phyloP scores from a whole-genome alignment of 2,797 vertebrate genomes.

The Chloroceryle inda region DNA sequence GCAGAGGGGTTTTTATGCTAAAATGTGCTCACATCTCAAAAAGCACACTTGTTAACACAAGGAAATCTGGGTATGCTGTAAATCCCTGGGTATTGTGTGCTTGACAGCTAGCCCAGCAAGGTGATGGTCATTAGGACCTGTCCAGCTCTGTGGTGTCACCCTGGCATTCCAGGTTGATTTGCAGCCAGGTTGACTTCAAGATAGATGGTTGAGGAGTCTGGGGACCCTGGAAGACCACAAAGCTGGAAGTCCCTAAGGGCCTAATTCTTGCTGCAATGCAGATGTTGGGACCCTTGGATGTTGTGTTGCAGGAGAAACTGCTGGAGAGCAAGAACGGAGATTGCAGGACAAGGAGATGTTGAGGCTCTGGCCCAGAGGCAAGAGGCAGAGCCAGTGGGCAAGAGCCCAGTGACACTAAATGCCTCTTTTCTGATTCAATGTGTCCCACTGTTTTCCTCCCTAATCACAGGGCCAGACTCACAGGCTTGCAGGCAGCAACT shows the following conservation, averaged over 20 bases:
- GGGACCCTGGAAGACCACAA: background rate
- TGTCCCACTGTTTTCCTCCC: background rate
- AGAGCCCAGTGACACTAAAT: background rate
- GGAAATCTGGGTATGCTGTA: background rate
- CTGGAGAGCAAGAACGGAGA: background rate
- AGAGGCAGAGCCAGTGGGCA: background rate
- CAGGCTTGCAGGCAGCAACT: background rate
- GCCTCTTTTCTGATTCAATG: background rate
- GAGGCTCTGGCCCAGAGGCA: background rate
- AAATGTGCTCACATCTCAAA: background rate
- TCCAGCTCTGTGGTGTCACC: background rate
- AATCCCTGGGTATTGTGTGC: background rate
- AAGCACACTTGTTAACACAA: accelerated
- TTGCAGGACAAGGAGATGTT: background rate
- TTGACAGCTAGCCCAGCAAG: background rate
- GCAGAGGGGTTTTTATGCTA: background rate
- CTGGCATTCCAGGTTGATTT: background rate
- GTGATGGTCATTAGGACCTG: background rate
- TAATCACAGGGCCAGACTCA: background rate
- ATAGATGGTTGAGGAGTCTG: background rate
- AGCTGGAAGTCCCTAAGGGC: background rate
- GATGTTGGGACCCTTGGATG: background rate
- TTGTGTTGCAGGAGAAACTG: background rate
- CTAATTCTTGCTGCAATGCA: background rate
- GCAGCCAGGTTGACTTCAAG: background rate